phyloP scores from a whole-genome alignment of 2,797 vertebrate genomes.

The Onychomys leucogaster region DNA sequence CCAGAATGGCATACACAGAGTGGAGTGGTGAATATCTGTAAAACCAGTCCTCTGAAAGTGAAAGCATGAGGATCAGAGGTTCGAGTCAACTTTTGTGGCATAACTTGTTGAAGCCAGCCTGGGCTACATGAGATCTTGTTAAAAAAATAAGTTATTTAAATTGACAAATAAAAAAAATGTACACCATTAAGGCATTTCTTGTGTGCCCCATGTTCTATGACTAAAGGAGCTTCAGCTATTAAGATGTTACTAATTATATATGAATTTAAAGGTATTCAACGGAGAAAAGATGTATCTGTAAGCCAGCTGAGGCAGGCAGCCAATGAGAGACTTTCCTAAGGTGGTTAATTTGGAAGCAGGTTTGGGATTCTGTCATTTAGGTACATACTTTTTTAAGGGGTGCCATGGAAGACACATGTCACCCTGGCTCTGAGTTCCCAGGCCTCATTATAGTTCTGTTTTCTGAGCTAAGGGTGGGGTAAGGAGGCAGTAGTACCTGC shows the following conservation, averaged over 20 bases:
- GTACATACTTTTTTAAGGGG: neutral
- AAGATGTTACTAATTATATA: neutral
- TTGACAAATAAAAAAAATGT: neutral
- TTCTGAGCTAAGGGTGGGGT: conserved; percentile 45
- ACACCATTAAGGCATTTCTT: neutral
- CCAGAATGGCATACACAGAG: accelerated
- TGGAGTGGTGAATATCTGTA: neutral
- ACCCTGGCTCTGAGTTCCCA: neutral
- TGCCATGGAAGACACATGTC: neutral
- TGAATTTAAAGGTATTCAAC: neutral
- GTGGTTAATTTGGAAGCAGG: neutral
- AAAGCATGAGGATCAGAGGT: neutral
- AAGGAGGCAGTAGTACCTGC: conserved; percentile 30
- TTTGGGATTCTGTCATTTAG: neutral
- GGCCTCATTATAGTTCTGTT: neutral
- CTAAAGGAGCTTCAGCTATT: neutral
- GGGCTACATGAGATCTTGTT: neutral
- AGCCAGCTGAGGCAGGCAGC: neutral
- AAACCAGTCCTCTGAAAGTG: neutral
- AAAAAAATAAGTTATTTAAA: neutral
- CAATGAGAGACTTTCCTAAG: conserved; percentile 1
- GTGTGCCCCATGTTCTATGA: neutral
- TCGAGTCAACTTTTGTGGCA: neutral
- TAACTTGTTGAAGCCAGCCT: too few species aligned
- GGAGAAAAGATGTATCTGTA: neutral